Conservation (phyloP, 1,140 invertebrate genomes). For the Nylanderia fulva region DNA sequence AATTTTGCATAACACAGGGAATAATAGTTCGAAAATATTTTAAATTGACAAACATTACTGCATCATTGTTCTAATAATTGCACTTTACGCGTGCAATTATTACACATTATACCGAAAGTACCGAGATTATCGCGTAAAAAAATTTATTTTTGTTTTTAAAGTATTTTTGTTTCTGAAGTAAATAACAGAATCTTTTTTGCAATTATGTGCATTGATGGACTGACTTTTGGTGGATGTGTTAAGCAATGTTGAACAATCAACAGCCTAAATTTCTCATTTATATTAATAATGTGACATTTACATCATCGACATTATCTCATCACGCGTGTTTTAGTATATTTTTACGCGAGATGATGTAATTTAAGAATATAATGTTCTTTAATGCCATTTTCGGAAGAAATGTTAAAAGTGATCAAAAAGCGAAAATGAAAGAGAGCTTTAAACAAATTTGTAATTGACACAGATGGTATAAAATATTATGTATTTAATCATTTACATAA, state of each 20-base stretch:
- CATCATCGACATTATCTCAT: background rate
- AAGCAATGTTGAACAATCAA: background rate
- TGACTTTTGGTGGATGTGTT: background rate
- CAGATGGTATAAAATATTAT: background rate
- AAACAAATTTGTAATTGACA: background rate
- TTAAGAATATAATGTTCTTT: conserved; percentile 10
- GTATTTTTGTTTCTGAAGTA: too few species aligned
- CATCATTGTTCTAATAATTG: background rate
- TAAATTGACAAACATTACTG: background rate
- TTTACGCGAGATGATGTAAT: conserved; percentile 13
- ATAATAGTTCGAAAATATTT: background rate
- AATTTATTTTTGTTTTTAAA: background rate
- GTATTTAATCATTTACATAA: background rate
- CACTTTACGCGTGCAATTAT: background rate
- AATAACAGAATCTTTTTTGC: conserved; percentile 9
- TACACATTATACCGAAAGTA: conserved; percentile 7
- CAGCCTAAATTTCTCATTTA: conserved; percentile 18
- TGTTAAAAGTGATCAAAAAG: background rate
- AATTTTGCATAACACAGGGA: background rate
- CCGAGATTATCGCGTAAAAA: background rate
- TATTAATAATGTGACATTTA: conserved; percentile 27
- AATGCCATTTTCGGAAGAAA: background rate
- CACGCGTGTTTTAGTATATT: background rate
- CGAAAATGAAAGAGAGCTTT: background rate
- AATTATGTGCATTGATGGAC: background rate